Evolutionary conservation across 2,888 invertebrate genomes (phyloP), one percentile per base, ranked within the genome.

Genomic region (Dynastes maya): DNA sequence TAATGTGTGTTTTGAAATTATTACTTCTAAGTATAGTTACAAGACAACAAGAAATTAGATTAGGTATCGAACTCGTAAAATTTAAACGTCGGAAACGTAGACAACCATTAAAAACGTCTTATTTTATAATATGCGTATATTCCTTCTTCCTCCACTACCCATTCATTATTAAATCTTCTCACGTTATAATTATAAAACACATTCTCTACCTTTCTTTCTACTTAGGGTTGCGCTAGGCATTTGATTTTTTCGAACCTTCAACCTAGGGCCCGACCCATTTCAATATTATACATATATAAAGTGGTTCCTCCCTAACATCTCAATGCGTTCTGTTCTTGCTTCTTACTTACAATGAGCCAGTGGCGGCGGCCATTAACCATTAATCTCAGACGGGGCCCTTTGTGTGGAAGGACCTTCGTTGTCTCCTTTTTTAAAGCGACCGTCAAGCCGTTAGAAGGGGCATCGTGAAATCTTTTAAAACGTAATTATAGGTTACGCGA

Each of bases 251-350:
- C 40, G 71, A 70, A 77, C 70, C 76, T 76, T 70, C 70, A 76
- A 58, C 79, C 53, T 11, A 58, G 67, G 37, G 55, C 67, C 76
- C 58, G 63, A 80, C 58, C 71, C 71, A 72, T 72, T 58, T 72
- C 71, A 72, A 72, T 72, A 83, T 83, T 83, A 83, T 90, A 22
- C 22, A 22, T 22, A 55, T 55, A 90, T 90, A 77, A 77, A 77
- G 87, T 89, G 87, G 90, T 90, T 88, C 91, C 91, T 91, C 91
- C 91, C 90, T 91, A 90, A 91, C 91, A 91, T 90, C 91, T 91
- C 91, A 91, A 91, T 91, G 91, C 88, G 90, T 81, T 81, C 80
- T 88, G 90, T 81, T 81, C 80, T 83, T 58, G 72, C 58, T 58
- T 40, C 58, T 61, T 82, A 85, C 85, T 82, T 82, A 84, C 83